phyloP scores from a whole-genome alignment of 2,113 vertebrate genomes.

The Taurulus bubalis region DNA sequence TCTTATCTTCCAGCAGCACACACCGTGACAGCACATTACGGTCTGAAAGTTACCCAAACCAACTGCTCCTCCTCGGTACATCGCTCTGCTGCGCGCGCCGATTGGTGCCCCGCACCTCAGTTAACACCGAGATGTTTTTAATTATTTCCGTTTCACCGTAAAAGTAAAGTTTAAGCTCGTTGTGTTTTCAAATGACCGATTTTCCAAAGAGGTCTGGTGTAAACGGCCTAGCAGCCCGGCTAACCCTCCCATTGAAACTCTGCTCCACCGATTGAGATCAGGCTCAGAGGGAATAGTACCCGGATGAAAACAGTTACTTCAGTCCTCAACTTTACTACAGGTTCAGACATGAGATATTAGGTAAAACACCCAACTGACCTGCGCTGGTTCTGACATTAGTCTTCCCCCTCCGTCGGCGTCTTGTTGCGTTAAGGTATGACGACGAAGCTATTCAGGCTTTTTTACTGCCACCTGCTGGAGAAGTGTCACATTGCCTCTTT shows the following conservation, averaged over 20 bases:
- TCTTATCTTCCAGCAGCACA: background rate
- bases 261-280: background rate
- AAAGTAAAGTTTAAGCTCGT: background rate
- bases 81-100: background rate
- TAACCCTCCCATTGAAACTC: background rate
- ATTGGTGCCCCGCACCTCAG: fast-evolving
- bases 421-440: background rate
- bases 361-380: conserved; percentile 7
- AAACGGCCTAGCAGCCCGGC: background rate
- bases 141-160: fast-evolving
- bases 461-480: conserved; percentile 42
- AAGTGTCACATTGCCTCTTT: background rate
- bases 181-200: background rate
- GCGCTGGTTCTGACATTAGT: too few species aligned
- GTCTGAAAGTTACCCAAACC: background rate
- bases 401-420: conserved; percentile 22
- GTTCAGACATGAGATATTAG: background rate
- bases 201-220: background rate
- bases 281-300: background rate
- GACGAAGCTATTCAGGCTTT: background rate
- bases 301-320: fast-evolving
- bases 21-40: background rate
- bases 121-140: fast-evolving
- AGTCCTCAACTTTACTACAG: fast-evolving
- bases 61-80: background rate